Evolutionary conservation across 92 coral and sea anemone genomes (phyloP).

Genomic region (Phenganax marumi): DNA sequence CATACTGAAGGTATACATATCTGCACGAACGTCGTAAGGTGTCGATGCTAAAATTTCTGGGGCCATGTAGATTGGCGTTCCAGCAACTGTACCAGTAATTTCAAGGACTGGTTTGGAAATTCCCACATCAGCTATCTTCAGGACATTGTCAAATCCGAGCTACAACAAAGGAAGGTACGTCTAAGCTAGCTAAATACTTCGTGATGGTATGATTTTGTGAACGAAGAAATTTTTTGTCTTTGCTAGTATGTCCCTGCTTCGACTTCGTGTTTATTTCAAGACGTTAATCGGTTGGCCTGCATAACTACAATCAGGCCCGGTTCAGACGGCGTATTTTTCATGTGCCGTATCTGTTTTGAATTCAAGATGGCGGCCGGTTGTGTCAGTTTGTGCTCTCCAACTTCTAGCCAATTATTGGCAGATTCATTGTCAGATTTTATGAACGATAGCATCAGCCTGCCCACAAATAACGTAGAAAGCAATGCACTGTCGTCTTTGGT

Average conservation of each 20-base stretch:
- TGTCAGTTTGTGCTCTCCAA: background rate
- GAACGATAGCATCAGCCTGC: background rate
- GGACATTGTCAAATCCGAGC: background rate
- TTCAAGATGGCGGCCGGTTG: too few relatives aligned
- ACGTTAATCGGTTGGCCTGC: too few relatives aligned
- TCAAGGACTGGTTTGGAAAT: constrained; percentile 15
- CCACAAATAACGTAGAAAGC: background rate
- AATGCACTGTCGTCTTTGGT: background rate
- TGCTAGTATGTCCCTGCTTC: too few relatives aligned
- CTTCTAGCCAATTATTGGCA: background rate
- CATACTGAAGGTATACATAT: constrained; percentile 54
- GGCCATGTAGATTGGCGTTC: constrained; percentile 53
- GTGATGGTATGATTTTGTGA: background rate
- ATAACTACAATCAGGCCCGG: too few relatives aligned
- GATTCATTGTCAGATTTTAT: background rate
- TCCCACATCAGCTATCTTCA: constrained; percentile 46
- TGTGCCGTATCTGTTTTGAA: too few relatives aligned
- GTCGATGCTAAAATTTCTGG: constrained; percentile 43
- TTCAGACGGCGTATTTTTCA: too few relatives aligned
- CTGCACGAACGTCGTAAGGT: constrained; percentile 33
- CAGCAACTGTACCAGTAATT: constrained; percentile 39
- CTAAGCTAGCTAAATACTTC: background rate
- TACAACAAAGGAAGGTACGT: background rate
- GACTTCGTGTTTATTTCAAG: too few relatives aligned
- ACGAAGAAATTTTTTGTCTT: too few relatives aligned